These are phyloP conservation scores for Nibea coibor DNA, from an alignment of 2,113 vertebrate species.

Conservation along the genomic window DNA sequence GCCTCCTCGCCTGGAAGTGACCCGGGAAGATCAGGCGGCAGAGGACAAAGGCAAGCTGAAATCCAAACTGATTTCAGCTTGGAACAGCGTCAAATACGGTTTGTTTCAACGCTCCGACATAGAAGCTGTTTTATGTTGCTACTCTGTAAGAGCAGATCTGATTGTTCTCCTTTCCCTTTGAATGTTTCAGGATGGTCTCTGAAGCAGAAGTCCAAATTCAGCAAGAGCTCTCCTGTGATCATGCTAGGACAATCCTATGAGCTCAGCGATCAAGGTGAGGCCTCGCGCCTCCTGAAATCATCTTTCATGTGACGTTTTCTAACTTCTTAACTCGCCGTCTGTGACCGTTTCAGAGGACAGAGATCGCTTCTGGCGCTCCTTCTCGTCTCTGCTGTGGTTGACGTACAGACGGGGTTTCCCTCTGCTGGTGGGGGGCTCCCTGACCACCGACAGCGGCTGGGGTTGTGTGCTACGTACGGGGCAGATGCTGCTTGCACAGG, in stretches of 20 bases:
- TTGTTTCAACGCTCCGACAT: conserved; percentile 29
- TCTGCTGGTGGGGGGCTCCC: conserved; percentile 78
- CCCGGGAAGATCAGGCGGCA: conserved; percentile 55
- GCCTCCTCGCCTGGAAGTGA: conserved; percentile 3
- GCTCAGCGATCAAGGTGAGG: conserved; percentile 84
- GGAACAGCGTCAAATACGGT: conserved; percentile 95
- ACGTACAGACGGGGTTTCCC: conserved; percentile 90
- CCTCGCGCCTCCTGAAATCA: neutral
- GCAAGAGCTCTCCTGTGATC: conserved; percentile 84
- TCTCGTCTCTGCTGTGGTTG: conserved; percentile 89
- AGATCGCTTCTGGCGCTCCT: conserved; percentile 85
- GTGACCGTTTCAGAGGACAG: conserved; percentile 77
- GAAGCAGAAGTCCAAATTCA: conserved; percentile 89
- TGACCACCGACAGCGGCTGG: conserved; percentile 92
- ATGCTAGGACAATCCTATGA: conserved; percentile 86
- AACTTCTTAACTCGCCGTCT: conserved; percentile 6
- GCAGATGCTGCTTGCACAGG: conserved; percentile 92
- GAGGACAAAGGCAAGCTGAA: conserved; percentile 87
- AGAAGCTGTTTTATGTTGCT: neutral
- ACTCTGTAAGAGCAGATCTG: neutral
- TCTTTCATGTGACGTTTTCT: neutral
- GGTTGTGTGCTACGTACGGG: conserved; percentile 91
- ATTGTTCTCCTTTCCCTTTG: neutral
- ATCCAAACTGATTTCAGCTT: conserved; percentile 86
- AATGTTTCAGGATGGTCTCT: conserved; percentile 84